phyloP scores from a whole-genome alignment of 2,113 vertebrate genomes.

The Planiliza haematocheilus region DNA sequence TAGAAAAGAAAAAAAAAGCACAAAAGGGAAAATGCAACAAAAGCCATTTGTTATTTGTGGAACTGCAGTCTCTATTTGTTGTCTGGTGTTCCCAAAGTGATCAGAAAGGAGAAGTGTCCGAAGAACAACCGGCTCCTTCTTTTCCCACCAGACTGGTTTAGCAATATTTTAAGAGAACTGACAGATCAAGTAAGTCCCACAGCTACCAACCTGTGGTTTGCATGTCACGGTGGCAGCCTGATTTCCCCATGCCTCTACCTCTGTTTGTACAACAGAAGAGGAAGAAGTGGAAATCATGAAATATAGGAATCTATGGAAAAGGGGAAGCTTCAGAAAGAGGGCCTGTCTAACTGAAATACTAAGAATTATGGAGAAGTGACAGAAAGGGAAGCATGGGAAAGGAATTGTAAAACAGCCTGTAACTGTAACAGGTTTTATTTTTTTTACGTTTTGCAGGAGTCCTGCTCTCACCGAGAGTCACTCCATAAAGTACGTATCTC shows the following conservation, averaged over 20 bases:
- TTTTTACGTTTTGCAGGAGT: conserved; percentile 22
- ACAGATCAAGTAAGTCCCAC: conserved; percentile 50
- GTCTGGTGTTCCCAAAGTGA: conserved; percentile 27
- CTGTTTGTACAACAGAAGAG: conserved; percentile 88
- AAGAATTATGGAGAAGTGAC: conserved; percentile 98
- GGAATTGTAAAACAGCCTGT: conserved; percentile 88
- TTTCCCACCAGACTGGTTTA: conserved; percentile 49
- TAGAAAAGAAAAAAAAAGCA: too few relatives aligned
- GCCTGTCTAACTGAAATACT: conserved; percentile 90
- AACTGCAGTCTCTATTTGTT: not conserved
- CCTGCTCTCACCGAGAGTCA: conserved; percentile 55
- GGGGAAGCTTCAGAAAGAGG: conserved; percentile 89
- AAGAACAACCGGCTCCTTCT: conserved; percentile 31
- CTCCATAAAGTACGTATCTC: conserved; percentile 13
- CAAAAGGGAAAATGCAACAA: too few relatives aligned
- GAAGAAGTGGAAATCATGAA: conserved; percentile 94
- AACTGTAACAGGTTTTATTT: conserved; percentile 77
- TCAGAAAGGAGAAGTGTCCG: conserved; percentile 40
- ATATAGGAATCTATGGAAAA: conserved; percentile 96
- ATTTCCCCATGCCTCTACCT: conserved; percentile 89
- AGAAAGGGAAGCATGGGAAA: conserved; percentile 93
- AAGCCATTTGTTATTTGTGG: not conserved
- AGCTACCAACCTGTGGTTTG: conserved; percentile 72
- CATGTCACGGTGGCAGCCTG: conserved; percentile 85
- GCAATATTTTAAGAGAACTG: conserved; percentile 54